phyloP scores from a whole-genome alignment of 1,140 invertebrate genomes.

The Acromyrmex charruanus region DNA sequence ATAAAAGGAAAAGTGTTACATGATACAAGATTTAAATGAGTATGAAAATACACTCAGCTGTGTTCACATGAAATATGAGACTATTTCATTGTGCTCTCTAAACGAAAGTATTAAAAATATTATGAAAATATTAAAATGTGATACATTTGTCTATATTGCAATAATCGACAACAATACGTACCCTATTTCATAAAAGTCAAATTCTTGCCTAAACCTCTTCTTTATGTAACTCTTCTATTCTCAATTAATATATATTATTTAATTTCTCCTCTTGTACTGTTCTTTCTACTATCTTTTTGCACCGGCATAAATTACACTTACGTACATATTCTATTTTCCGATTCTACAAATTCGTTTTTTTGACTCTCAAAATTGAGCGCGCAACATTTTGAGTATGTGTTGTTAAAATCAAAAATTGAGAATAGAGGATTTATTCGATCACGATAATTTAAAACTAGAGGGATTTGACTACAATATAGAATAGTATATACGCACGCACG shows the following conservation, averaged over 20 bases:
- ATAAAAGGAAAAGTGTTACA: slow-evolving; percentile 15
- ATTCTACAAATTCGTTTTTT: not conserved
- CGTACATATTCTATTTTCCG: not conserved
- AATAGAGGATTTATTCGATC: not conserved
- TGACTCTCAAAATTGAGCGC: not conserved
- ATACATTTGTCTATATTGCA: slow-evolving; percentile 16
- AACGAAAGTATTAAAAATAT: slow-evolving; percentile 9
- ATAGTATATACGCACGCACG: too few species aligned
- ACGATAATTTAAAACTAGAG: not conserved
- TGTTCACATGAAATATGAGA: slow-evolving; percentile 33
- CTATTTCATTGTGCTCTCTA: slow-evolving; percentile 22
- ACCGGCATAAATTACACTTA: not conserved
- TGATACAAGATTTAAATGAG: slow-evolving; percentile 17
- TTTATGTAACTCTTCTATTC: not conserved
- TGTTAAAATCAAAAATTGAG: not conserved
- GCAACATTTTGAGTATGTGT: not conserved
- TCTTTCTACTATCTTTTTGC: not conserved
- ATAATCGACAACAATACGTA: slow-evolving; percentile 44
- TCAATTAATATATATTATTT: not conserved
- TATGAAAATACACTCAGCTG: not conserved
- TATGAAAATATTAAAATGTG: slow-evolving; percentile 17
- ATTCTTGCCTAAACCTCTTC: not conserved
- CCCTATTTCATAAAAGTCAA: not conserved
- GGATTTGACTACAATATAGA: not conserved
- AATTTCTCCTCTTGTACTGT: not conserved